Evolutionary conservation across 2,797 vertebrate genomes (phyloP), one percentile per base, ranked within the genome.

Genomic region (Pseudochromis fuscus): DNA sequence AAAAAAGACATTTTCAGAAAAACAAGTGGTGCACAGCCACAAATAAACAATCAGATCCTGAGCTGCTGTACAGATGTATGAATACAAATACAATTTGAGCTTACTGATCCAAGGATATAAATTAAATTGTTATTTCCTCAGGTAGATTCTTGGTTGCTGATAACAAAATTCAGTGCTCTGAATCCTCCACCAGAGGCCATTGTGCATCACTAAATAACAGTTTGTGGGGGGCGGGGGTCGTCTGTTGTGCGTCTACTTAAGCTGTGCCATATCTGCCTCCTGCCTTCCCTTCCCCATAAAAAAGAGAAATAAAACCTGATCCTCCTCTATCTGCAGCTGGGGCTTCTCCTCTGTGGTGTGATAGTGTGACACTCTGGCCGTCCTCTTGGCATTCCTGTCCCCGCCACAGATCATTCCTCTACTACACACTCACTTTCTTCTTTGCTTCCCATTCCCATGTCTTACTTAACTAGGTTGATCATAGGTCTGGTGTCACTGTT

Each of bases 271-370:
- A 72, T 81, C 67, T 74, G 69, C 50, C 33, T 11, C 57, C 81
- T 67, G 69, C 68, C 13, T 83, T 68, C 68, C 61, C 72, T 68
- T 81, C 53, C 86, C 73, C 63, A 57, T 91, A 75, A 89, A 91
- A 85, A 79, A 82, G 71, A 88, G 83, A 84, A 77, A 91, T 89
- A 91, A 88, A 92, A 93, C 72, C 49, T 69, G 89, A 92, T 87
- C 90, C 81, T 56, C 37, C 57, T 59, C 52, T 77, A 80, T 84
- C 77, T 88, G 75, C 70, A 59, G 79, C 24, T 8, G 28, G 75
- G 69, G 70, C 84, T 86, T 87, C 79, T 85, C 78, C 77, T 87
- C 45, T 73, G 73, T 51, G 37, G 16, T 55, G 72, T 5, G 72
- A 86, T 89, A 82, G 77, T 45, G 44, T 88, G 81, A 90, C 87